Conservation (phyloP, 2,888 invertebrate species). For the Miltochrista miniata region DNA sequence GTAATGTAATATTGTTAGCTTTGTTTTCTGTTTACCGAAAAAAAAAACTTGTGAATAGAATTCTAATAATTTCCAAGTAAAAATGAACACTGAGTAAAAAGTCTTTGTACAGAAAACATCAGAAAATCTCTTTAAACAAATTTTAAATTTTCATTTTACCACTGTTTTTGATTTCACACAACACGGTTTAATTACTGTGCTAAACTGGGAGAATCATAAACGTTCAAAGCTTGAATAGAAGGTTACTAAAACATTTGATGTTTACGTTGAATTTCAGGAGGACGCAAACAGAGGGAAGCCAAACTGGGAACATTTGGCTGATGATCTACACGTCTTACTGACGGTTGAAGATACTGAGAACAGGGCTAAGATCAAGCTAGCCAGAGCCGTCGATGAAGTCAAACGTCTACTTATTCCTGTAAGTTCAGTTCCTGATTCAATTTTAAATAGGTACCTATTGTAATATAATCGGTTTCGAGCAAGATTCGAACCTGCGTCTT, state of each 20-base stretch:
- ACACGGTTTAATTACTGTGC: constrained; percentile 21
- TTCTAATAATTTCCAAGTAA: background rate
- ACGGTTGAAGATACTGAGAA: constrained; percentile 99
- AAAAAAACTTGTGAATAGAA: constrained; percentile 12
- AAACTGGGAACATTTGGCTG: constrained; percentile 99
- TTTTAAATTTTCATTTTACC: constrained; percentile 16
- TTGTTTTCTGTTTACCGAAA: constrained; percentile 11
- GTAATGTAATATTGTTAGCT: constrained; percentile 24
- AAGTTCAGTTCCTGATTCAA: constrained; percentile 69
- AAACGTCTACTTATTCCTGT: constrained; percentile 98
- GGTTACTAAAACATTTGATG: constrained; percentile 13
- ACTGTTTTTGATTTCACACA: constrained; percentile 26
- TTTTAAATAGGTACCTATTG: no score
- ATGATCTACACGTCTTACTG: constrained; percentile 98
- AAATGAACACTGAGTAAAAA: constrained; percentile 1
- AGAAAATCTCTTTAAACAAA: constrained; percentile 2
- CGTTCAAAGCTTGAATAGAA: constrained; percentile 12
- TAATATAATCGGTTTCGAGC: no score
- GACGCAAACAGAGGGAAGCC: constrained; percentile 99
- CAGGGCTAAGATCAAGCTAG: constrained; percentile 96
- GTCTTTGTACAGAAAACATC: background rate
- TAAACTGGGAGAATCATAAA: constrained; percentile 21
- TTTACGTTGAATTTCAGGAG: constrained; percentile 86
- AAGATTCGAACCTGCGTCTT: no score
- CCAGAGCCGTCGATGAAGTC: constrained; percentile 98